A percentile compares a stretch with the other conserved stretches of the same genome.
phyloP scores from a whole-genome alignment of 2,113 vertebrate species.

The Larimichthys crocea region DNA sequence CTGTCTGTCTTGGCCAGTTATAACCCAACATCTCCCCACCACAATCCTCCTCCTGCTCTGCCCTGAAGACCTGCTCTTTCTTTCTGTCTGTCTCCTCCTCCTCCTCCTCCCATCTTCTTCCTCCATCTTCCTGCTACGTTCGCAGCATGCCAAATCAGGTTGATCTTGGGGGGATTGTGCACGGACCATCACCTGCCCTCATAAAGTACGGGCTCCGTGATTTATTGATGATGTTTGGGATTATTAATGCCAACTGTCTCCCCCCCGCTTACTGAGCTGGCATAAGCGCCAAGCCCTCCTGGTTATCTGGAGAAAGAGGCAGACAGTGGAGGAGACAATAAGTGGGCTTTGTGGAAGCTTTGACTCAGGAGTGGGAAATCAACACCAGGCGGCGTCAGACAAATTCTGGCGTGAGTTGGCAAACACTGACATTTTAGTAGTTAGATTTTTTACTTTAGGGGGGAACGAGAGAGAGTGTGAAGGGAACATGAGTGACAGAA shows the following conservation, averaged over 20 bases:
- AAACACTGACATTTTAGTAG: constrained; percentile 41
- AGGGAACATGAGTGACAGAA: constrained; percentile 6
- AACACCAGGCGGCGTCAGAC: neutral
- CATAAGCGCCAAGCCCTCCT: neutral
- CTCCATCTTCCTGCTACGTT: constrained; percentile 11
- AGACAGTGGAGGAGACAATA: constrained; percentile 30
- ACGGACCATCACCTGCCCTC: constrained; percentile 57
- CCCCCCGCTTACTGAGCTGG: constrained; percentile 28
- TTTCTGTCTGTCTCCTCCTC: neutral
- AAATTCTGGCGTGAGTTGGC: constrained; percentile 14
- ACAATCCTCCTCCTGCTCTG: neutral
- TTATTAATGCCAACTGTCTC: constrained; percentile 60
- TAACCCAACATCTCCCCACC: neutral
- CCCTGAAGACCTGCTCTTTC: neutral
- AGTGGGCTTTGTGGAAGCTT: constrained; percentile 33
- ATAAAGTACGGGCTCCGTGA: constrained; percentile 54
- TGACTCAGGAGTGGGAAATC: constrained; percentile 35
- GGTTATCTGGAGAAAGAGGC: constrained; percentile 23
- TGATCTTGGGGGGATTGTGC: constrained; percentile 51
- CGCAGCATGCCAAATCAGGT: constrained; percentile 49
- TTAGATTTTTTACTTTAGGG: neutral
- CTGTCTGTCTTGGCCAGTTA: neutral
- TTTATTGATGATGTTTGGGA: constrained; percentile 72
- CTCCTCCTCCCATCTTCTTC: neutral
- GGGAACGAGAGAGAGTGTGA: neutral